Evolutionary conservation across 2,797 vertebrate genomes (phyloP).

Genomic region (Tragopan temminckii): DNA sequence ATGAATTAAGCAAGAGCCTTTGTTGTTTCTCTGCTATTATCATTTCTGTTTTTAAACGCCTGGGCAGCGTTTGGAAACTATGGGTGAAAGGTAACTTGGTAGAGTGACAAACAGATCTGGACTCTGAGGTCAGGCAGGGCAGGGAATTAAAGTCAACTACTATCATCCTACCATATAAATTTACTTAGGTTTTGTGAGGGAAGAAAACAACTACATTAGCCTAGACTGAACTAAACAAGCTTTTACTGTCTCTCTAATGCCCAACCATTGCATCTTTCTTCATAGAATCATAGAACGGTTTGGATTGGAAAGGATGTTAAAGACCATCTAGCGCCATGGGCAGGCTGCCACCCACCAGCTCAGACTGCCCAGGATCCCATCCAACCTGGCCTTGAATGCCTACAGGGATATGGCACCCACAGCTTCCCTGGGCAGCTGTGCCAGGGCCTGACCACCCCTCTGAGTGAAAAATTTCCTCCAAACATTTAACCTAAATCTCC

Average conservation of each 20-base stretch:
- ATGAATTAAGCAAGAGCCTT: slow-evolving; percentile 36
- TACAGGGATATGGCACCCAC: background rate
- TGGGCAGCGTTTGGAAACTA: slow-evolving; percentile 36
- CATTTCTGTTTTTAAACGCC: slow-evolving; percentile 32
- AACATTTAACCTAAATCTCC: background rate
- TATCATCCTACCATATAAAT: background rate
- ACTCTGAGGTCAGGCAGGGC: slow-evolving; percentile 45
- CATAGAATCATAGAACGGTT: background rate
- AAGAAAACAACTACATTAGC: background rate
- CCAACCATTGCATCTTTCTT: background rate
- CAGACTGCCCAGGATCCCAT: background rate
- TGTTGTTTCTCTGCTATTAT: slow-evolving; percentile 21
- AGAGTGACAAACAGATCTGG: slow-evolving; percentile 32
- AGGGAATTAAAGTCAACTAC: background rate
- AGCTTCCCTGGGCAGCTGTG: background rate
- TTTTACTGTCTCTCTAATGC: background rate
- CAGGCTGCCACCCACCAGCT: background rate
- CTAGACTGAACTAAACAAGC: background rate
- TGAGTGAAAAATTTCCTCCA: background rate
- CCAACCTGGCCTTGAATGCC: background rate
- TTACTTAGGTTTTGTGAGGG: background rate
- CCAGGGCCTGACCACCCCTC: background rate
- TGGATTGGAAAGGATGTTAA: background rate
- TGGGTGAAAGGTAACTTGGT: slow-evolving; percentile 12
- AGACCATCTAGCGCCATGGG: background rate